Evolutionary conservation across 2,888 invertebrate genomes (phyloP).

Genomic region (Scaptomyza flava): DNA sequence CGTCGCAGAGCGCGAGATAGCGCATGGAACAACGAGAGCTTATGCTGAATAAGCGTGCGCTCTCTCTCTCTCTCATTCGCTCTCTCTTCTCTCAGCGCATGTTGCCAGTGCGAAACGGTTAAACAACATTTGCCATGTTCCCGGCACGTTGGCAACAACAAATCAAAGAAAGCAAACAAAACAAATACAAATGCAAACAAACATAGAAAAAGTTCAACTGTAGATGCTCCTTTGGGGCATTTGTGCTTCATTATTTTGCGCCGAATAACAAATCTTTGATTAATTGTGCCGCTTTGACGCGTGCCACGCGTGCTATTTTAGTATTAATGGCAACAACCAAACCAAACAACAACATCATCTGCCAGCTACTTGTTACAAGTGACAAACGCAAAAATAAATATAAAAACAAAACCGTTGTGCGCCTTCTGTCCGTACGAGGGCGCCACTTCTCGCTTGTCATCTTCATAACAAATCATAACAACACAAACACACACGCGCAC

Average conservation of each 20-base stretch:
- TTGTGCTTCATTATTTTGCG: constrained; percentile 36
- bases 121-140: constrained; percentile 31
- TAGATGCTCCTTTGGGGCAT: constrained; percentile 24
- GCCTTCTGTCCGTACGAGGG: constrained; percentile 31
- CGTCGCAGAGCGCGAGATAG: not conserved
- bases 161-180: not conserved
- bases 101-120: constrained; percentile 42
- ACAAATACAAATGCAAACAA: constrained; percentile 7
- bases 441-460: constrained; percentile 34
- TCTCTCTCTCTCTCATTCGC: not conserved
- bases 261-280: constrained; percentile 73
- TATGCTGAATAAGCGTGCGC: constrained; percentile 46
- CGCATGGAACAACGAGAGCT: not conserved
- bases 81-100: constrained; percentile 3
- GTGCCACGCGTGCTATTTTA: constrained; percentile 74
- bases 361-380: constrained; percentile 40
- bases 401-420: not conserved
- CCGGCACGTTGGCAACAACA: constrained; percentile 9
- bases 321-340: constrained; percentile 60
- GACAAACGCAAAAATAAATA: constrained; percentile 22
- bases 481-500: not conserved
- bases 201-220: constrained; percentile 1
- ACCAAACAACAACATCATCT: constrained; percentile 26
- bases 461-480: constrained; percentile 8
- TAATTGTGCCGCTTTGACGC: constrained; percentile 71